Base-by-base conservation (phyloP, 2,888 invertebrate species). In the Scotopteryx bipunctaria region DNA sequence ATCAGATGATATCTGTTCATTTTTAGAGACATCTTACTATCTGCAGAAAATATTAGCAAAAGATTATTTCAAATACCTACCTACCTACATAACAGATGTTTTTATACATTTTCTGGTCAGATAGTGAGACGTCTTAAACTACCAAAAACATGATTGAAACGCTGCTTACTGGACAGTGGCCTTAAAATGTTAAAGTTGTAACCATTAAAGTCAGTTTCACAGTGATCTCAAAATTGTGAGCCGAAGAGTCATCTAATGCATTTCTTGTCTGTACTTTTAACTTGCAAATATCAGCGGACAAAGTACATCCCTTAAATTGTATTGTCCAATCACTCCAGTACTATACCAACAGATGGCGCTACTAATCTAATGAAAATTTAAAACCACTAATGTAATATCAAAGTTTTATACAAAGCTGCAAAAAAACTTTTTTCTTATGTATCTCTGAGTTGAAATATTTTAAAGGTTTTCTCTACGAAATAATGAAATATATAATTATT, bases 211-310 rank as follows among this genome's bases (percentile, higher is more conserved):
- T 72, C 78, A 73, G 74, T 77, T 79, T 76, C 70, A 76, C 72
- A 77, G 73, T 86, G 88, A 88, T 88, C 88, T 89, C 88, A 88
- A 84, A 83, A 83, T 81, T 81, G 76, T 79, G 77, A 83, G 78
- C 78, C 79, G 73, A 67, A 73, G 69, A 85, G 85, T 84, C 83
- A 81, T 81, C 78, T 76, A 72, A 75, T 76, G 80, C 82, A 82
- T 83, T 81, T 78, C 67, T 67, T 54, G 2, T 66, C 69, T 68
- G 66, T 63, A 67, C 61, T 69, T 77, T 75, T 73, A 68, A 48
- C 67, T 57, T 59, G 71, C 74, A 69, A 71, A 64, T 61, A 63
- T 62, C 53, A 50, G 48, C 52, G 55, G 60, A 35, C 51, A 41
- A n/a, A n/a, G n/a, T n/a, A n/a, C n/a, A n/a, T n/a, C n/a, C n/a